Base-by-base conservation (phyloP, 2,113 vertebrate genomes). In the Ovis canadensis region DNA sequence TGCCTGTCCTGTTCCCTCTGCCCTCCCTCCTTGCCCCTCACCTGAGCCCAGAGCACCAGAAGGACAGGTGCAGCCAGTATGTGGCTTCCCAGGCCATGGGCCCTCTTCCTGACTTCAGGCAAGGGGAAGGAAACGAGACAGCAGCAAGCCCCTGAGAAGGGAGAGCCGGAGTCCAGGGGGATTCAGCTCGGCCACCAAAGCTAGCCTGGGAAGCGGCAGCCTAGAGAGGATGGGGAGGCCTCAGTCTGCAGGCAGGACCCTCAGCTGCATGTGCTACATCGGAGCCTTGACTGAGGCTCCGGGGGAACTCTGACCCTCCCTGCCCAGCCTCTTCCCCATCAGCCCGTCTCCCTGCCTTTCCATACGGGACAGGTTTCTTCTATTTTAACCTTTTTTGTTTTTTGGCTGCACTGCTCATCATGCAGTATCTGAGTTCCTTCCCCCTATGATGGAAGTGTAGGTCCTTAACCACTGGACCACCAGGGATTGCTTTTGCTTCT, bases 21-120 rank as follows among this genome's bases (percentile, higher is more conserved):
- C 52, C 67, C 43, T 21, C 23, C 10, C 5, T 16, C 3, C 59
- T 13, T 29, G 17, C 31, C 7, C 45, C 91, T 97, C 64, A 97
- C 96, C 93, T 74, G 96, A 74, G 57, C 21, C 80, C 89, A 91
- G 40, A 97, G 62, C 74, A 81, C n/a, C 93, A 93, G 78, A 50
- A 96, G 43, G 16, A 85, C 5, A 17, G 23, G 15, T 0, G 7
- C 9, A 83, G 59, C 89, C 43, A 40, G 21, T 1, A 0, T 3
- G n/a, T 15, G 71, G 3, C 48, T 62, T 84, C 89, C 89, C 21
- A 4, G 52, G 93, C 89, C 97, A 93, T 95, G 33, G 14, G 45
- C n/a, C 59, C 33, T 94, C 67, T 82, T 89, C 60, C 36, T 27
- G 19, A n/a, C 36, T 45, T 57, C 29, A 6, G 19, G 6, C 3